Base-by-base conservation (phyloP, 2,888 invertebrate species). In the Erpobdella octoculata region DNA sequence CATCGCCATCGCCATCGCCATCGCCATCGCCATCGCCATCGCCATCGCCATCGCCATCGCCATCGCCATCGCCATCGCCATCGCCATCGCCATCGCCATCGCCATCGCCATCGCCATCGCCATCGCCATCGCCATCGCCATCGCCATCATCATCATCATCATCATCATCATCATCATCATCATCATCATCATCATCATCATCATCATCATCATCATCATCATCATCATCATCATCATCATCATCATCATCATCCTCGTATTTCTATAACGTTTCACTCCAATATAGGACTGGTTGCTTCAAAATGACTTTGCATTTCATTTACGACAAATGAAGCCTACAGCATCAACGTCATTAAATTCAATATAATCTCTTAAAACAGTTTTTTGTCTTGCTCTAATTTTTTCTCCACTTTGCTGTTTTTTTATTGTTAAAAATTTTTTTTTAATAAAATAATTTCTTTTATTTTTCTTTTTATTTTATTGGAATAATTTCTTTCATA, bases 131-230 rank as follows among this genome's bases (percentile, higher is more conserved):
- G 21, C 21, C 46, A 46, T 5, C 46, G 46, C 21, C 5, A 46
- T 46, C 5, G 46, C 6, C 37, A 70, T 58, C 69, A 69, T 59
- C 59, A 69, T 69, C 69, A 58, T 59, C 69, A 69, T 69, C 35
- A 6, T 58, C 35, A 8, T 59, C 69, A 35, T 64, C 64, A 64
- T 64, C 64, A 33, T 64, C 64, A 5, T 33, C 33, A 33, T 64
- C 64, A 31, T 64, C 64, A 33, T 64, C 64, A 64, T 33, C 35
- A 33, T 64, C 64, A 64, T 64, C 33, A 33, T 33, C 64, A 31
- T 64, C 64, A 31, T 64, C 35, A 6, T 64, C 64, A 64, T 64
- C 64, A 61, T 62, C 70, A 58, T 25, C 70, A 21, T 18, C 61
- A 61, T 58, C 69, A 53, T 59, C 59, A 53, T 69, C 69, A 53